A percentile compares a stretch with the other conserved stretches of the same genome.
These are phyloP conservation scores for Spinus olivaceus DNA, from an alignment of 2,797 vertebrate genomes.

Conservation along the genomic window DNA sequence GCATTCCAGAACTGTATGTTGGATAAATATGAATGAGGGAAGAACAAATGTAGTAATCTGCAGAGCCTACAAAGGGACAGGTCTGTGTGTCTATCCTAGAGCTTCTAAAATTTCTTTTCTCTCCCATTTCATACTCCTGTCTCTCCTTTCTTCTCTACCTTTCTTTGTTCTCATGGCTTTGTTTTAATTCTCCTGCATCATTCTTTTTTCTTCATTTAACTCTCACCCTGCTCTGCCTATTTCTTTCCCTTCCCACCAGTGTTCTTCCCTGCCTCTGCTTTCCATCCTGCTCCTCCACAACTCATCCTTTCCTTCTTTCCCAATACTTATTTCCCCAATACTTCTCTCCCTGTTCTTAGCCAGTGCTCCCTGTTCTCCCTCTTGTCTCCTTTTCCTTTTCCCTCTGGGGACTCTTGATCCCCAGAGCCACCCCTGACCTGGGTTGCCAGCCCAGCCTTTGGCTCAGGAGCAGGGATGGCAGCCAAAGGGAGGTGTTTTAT, in stretches of 20 bases:
- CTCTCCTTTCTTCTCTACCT: neutral
- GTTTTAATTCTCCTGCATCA: neutral
- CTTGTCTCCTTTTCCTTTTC: neutral
- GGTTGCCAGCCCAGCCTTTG: neutral
- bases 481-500: neutral
- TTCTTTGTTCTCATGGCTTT: neutral
- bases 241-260: neutral
- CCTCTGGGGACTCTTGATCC: neutral
- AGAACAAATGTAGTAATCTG: constrained; percentile 1
- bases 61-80: neutral
- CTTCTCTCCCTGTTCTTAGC: neutral
- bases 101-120: neutral
- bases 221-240: neutral
- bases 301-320: neutral
- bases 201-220: neutral
- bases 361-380: neutral
- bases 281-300: neutral
- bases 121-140: neutral
- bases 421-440: neutral
- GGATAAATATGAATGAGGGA: constrained; percentile 30
- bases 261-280: neutral
- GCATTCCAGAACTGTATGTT: neutral
- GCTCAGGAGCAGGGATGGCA: neutral
- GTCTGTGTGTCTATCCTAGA: neutral
- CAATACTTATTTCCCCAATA: neutral